Evolutionary conservation across 2,113 vertebrate species (phyloP).

Genomic region (Pelecanoides urinatrix): DNA sequence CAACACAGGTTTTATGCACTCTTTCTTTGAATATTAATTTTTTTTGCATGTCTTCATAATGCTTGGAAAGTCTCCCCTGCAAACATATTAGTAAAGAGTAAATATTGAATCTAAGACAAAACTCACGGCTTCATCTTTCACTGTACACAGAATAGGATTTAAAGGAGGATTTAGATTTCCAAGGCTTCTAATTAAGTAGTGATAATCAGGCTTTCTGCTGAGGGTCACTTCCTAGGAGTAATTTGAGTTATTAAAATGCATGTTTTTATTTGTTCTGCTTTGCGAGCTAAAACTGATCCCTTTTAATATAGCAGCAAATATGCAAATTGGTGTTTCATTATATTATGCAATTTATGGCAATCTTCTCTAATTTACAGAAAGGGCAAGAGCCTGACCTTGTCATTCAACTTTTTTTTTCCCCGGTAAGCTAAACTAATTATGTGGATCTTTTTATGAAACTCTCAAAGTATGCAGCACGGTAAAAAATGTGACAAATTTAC

Average conservation of each 20-base stretch:
- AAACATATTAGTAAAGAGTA: conserved; percentile 97
- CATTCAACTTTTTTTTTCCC: conserved; percentile 85
- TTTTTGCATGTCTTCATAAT: conserved; percentile 83
- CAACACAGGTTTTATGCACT: conserved; percentile 87
- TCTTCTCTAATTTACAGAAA: conserved; percentile 98
- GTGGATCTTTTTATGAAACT: conserved; percentile 80
- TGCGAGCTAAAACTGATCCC: conserved; percentile 93
- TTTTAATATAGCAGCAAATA: conserved; percentile 99
- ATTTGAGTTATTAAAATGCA: conserved; percentile 99
- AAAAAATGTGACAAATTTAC: conserved; percentile 81
- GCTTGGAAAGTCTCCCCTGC: conserved; percentile 86
- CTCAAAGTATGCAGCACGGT: conserved; percentile 71
- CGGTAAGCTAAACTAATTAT: conserved; percentile 89
- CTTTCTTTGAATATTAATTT: conserved; percentile 86
- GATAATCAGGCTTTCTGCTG: conserved; percentile 94
- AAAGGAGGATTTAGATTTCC: conserved; percentile 86
- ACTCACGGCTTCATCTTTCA: conserved; percentile 88
- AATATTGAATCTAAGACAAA: conserved; percentile 99
- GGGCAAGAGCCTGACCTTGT: conserved; percentile 94
- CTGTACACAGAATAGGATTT: conserved; percentile 86
- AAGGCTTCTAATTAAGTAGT: conserved; percentile 98
- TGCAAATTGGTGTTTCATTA: conserved; percentile 99
- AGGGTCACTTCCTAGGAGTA: conserved; percentile 97
- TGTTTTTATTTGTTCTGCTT: conserved; percentile 97
- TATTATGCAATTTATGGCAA: conserved; percentile 89